Evolutionary conservation across 1,140 invertebrate species (phyloP), one percentile per base, ranked within the genome.

Genomic region (Anastrepha obliqua): DNA sequence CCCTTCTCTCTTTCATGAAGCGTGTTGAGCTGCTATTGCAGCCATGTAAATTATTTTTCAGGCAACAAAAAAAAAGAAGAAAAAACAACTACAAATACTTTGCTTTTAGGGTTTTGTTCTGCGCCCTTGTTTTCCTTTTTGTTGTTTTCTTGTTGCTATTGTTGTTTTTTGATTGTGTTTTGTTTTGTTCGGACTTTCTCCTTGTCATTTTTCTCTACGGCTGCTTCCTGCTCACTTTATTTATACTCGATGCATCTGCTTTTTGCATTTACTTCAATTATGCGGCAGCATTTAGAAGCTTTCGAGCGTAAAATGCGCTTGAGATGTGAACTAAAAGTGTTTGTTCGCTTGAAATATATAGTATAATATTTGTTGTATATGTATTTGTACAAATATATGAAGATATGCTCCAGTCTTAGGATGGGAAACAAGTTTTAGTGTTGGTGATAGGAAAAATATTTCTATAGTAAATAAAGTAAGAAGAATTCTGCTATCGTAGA

Each of bases 281-380:
- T 81, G 74, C 8, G 47, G n/a, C 3, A 47, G 47, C 74, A 81
- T 55, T 81, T 47, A 20, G 17, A 51, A 13, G 74, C 74, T 47
- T 42, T 8, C 74, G 74, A 55, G 44, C 15, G 47, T 47, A 47
- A 44, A 47, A 74, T 15, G 67, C 42, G 9, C 42, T 15, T 47
- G 13, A 74, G 42, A 74, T 44, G 42, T 74, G 13, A 74, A 47
- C 42, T 74, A 47, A 74, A 74, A 74, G 67, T 74, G 29, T 74
- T 70, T 44, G 17, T 15, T 11, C 67, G 42, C 67, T 70, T 44
- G 39, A 70, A 70, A 11, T 55, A 55, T 2, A 11, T 55, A 55
- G 6, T 55, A 8, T 8, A 6, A 11, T 11, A 55, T 55, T 6
- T 55, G 11, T 55, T 55, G 11, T 55, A 11, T 55, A 55, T 55